phyloP scores from a whole-genome alignment of 92 coral and sea anemone genomes.

The Epizoanthus illoricatus region DNA sequence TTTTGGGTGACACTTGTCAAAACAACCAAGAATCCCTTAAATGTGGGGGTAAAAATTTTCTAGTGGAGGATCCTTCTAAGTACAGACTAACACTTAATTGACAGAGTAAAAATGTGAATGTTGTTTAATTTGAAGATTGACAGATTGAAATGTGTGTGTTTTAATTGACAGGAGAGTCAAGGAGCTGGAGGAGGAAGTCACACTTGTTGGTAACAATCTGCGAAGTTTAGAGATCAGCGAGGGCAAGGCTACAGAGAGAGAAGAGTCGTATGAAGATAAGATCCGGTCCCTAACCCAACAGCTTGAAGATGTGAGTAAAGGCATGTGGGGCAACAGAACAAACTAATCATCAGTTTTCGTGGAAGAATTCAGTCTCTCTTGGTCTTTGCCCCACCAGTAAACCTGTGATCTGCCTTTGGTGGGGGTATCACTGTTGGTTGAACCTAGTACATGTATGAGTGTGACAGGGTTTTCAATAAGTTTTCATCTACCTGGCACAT shows the following conservation, averaged over 20 bases:
- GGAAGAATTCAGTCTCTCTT: too few relatives aligned
- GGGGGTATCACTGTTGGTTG: too few relatives aligned
- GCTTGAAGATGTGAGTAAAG: constrained; percentile 60
- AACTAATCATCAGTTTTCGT: too few relatives aligned
- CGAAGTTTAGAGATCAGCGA: constrained; percentile 95
- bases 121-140: background rate
- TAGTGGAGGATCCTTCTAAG: too few relatives aligned
- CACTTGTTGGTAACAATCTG: constrained; percentile 92
- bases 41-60: too few relatives aligned
- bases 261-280: constrained; percentile 66
- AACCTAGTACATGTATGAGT: too few relatives aligned
- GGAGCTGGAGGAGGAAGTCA: constrained; percentile 92
- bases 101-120: background rate
- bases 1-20: too few relatives aligned
- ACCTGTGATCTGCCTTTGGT: too few relatives aligned
- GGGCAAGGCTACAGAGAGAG: constrained; percentile 79
- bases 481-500: too few relatives aligned
- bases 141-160: background rate
- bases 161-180: constrained; percentile 68
- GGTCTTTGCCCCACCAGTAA: too few relatives aligned
- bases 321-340: background rate
- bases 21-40: too few relatives aligned
- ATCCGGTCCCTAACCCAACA: constrained; percentile 46
- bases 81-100: background rate
- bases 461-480: too few relatives aligned